phyloP scores from a whole-genome alignment of 1,140 invertebrate species.

The Leptestheria dahalacensis region DNA sequence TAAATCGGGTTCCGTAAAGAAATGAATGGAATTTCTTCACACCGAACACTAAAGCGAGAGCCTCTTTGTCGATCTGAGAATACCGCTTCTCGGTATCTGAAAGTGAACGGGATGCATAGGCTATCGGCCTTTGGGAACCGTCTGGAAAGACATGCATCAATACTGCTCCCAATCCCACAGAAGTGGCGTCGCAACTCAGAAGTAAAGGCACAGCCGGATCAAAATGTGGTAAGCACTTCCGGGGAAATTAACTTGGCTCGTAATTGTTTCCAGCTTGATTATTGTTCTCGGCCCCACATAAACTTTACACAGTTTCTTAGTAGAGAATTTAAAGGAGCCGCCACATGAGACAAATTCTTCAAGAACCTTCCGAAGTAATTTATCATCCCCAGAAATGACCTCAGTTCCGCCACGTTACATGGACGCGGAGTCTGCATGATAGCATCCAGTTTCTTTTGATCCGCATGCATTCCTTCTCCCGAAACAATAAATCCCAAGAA shows the following conservation, averaged over 20 bases:
- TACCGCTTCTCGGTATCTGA: slow-evolving; percentile 23
- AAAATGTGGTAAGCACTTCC: background rate
- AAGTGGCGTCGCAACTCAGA: background rate
- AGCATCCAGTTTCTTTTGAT: slow-evolving; percentile 26
- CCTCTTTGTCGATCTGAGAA: slow-evolving; percentile 28
- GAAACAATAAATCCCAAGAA: slow-evolving; percentile 27
- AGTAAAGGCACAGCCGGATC: background rate
- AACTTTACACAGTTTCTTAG: background rate
- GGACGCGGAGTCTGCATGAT: slow-evolving; percentile 25
- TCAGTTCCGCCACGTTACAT: slow-evolving; percentile 25
- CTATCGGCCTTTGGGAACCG: slow-evolving; percentile 31
- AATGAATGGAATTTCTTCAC: slow-evolving; percentile 27
- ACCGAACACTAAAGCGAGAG: slow-evolving; percentile 25
- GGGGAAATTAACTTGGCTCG: background rate
- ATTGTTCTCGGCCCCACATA: background rate
- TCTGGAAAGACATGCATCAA: slow-evolving; percentile 24
- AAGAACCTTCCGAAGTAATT: slow-evolving; percentile 32
- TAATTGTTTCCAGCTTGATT: background rate
- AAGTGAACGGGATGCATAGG: slow-evolving; percentile 28
- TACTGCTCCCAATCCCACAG: background rate
- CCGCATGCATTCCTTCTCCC: slow-evolving; percentile 23
- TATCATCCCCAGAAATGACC: slow-evolving; percentile 26
- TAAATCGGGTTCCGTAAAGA: slow-evolving; percentile 28
- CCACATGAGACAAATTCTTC: slow-evolving; percentile 25
- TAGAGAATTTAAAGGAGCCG: slow-evolving; percentile 26